Evolutionary conservation across 2,113 vertebrate genomes (phyloP).

Genomic region (Notothenia rossii): DNA sequence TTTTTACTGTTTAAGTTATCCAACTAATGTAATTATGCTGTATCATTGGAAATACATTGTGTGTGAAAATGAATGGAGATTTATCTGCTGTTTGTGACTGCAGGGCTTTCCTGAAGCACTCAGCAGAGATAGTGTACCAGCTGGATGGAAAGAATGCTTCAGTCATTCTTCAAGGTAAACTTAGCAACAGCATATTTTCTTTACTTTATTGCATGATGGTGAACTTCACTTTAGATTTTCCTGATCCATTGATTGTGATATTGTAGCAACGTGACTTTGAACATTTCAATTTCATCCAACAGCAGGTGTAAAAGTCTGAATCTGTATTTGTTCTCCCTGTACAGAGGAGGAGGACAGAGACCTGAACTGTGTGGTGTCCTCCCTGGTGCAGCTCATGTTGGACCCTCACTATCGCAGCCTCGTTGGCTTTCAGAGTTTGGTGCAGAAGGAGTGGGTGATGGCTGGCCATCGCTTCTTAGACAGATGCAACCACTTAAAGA

Average conservation of each 20-base stretch:
- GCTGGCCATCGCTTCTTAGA: slow-evolving; percentile 95
- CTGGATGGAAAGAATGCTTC: slow-evolving; percentile 91
- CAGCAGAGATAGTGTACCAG: slow-evolving; percentile 92
- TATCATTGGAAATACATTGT: neutral
- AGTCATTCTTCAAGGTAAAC: slow-evolving; percentile 92
- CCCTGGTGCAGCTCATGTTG: slow-evolving; percentile 95
- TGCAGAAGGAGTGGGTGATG: slow-evolving; percentile 99
- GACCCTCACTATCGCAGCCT: slow-evolving; percentile 94
- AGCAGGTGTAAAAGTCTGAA: too few species aligned
- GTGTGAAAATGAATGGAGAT: neutral
- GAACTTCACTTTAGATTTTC: neutral
- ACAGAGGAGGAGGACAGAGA: slow-evolving; percentile 97
- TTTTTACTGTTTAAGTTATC: neutral
- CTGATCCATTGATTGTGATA: neutral
- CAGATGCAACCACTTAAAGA: slow-evolving; percentile 96
- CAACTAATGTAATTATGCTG: neutral
- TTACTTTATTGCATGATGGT: neutral
- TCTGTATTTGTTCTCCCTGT: slow-evolving; percentile 12
- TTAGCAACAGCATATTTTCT: neutral
- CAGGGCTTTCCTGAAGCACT: slow-evolving; percentile 91
- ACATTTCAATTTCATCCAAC: neutral
- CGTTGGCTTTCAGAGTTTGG: slow-evolving; percentile 94
- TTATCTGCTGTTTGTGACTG: slow-evolving; percentile 26
- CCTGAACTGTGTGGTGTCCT: slow-evolving; percentile 92
- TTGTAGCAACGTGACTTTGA: neutral